Percentiles rank a stretch among this genome's conserved stretches.
phyloP scores from a whole-genome alignment of 2,888 invertebrate genomes.

The Phyllotreta striolata region DNA sequence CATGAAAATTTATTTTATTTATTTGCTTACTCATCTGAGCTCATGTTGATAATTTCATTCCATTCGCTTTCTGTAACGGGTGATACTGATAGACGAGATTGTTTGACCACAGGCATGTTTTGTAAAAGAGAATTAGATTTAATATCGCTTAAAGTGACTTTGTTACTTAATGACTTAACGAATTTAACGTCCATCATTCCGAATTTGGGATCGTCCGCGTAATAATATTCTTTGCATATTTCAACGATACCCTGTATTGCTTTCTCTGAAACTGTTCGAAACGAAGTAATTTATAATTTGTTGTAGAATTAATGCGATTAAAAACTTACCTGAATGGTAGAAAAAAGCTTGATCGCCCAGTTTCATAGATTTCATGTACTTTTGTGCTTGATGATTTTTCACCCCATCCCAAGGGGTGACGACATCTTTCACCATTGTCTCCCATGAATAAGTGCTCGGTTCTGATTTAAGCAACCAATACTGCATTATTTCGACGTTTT shows the following conservation, averaged over 20 bases:
- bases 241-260: conserved; percentile 7
- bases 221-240: conserved; percentile 15
- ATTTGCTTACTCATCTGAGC: not conserved
- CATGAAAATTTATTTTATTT: no score
- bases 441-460: conserved; percentile 10
- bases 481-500: not conserved
- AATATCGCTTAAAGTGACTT: conserved; percentile 8
- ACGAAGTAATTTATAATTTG: not conserved
- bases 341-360: conserved; percentile 9
- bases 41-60: conserved; percentile 14
- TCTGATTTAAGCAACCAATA: conserved; percentile 14
- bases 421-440: conserved; percentile 4
- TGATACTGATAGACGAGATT: conserved; percentile 14
- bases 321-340: conserved; percentile 16
- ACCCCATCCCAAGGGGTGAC: conserved; percentile 13
- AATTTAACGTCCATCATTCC: conserved; percentile 18
- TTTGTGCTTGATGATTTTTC: conserved; percentile 16
- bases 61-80: conserved; percentile 7
- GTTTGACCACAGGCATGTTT: conserved; percentile 12
- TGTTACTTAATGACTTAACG: conserved; percentile 2
- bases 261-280: conserved; percentile 4
- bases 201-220: conserved; percentile 13
- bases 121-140: conserved; percentile 10
- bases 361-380: conserved; percentile 15
- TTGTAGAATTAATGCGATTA: not conserved